Evolutionary conservation across 2,888 invertebrate species (phyloP).

Genomic region (Leistus spinibarbis): DNA sequence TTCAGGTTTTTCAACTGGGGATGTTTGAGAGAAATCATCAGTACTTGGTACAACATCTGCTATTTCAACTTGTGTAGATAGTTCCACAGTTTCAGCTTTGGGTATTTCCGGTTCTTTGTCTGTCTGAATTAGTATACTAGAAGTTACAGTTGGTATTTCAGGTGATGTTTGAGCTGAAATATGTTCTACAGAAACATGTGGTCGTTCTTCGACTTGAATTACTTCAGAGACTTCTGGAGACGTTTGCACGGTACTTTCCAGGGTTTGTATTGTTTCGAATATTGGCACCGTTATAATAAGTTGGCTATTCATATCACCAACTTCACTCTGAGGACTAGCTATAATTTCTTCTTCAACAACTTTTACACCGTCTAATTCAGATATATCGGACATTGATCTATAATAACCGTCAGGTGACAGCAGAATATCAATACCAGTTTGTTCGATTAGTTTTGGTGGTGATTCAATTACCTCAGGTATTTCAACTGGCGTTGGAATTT

Average conservation of each 20-base stretch:
- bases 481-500: constrained; percentile 26
- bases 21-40: constrained; percentile 50
- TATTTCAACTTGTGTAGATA: constrained; percentile 33
- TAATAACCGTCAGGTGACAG: constrained; percentile 64
- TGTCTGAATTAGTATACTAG: constrained; percentile 65
- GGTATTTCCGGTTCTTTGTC: constrained; percentile 47
- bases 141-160: constrained; percentile 58
- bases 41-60: constrained; percentile 34
- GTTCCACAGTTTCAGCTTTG: constrained; percentile 47
- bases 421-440: constrained; percentile 56
- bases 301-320: constrained; percentile 59
- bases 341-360: constrained; percentile 69
- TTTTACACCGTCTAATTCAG: constrained; percentile 67
- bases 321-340: constrained; percentile 62
- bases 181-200: constrained; percentile 53
- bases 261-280: constrained; percentile 63
- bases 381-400: constrained; percentile 64
- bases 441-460: constrained; percentile 12
- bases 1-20: constrained; percentile 49
- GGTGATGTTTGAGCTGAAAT: constrained; percentile 63
- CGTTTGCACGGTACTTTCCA: constrained; percentile 65
- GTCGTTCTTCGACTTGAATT: constrained; percentile 50
- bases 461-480: constrained; percentile 48
- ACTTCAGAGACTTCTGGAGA: constrained; percentile 61
- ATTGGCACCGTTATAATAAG: constrained; percentile 64